Conservation (phyloP, 2,797 vertebrate genomes). For the Sebastes flavidus region DNA sequence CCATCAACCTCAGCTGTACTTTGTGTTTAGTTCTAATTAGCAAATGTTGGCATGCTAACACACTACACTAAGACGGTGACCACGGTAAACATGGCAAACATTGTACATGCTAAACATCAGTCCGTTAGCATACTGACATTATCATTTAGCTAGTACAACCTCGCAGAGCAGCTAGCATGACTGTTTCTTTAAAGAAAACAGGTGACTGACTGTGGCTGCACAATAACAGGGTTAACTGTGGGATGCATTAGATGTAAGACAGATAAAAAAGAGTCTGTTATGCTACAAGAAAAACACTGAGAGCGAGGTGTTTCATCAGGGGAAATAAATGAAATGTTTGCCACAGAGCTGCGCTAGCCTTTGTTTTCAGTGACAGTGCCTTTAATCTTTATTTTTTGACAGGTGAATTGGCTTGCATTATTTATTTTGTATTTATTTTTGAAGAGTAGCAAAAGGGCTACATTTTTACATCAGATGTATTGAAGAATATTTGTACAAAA, state of each 20-base stretch:
- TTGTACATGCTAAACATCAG: too few species aligned
- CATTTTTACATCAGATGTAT: not conserved
- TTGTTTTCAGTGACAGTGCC: not conserved
- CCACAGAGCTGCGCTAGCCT: not conserved
- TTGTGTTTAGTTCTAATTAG: too few species aligned
- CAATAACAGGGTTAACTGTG: not conserved
- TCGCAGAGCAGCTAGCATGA: too few species aligned
- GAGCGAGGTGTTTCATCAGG: not conserved
- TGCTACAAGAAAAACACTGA: not conserved
- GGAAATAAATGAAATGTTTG: conserved; percentile 13
- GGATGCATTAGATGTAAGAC: not conserved
- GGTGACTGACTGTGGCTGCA: not conserved
- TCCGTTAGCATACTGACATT: not conserved
- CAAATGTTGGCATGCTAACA: too few species aligned
- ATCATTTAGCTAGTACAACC: not conserved
- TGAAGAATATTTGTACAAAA: not conserved
- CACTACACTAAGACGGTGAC: too few species aligned
- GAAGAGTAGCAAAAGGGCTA: not conserved
- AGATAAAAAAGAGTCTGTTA: not conserved
- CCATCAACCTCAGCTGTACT: too few species aligned
- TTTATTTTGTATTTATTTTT: not conserved
- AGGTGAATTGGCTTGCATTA: not conserved
- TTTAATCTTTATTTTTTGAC: conserved; percentile 1
- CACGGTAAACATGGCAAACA: not conserved
- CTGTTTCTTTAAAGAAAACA: too few species aligned